Evolutionary conservation across 2,888 invertebrate genomes (phyloP), one percentile per base, ranked within the genome.

Genomic region (Nysson spinosus): DNA sequence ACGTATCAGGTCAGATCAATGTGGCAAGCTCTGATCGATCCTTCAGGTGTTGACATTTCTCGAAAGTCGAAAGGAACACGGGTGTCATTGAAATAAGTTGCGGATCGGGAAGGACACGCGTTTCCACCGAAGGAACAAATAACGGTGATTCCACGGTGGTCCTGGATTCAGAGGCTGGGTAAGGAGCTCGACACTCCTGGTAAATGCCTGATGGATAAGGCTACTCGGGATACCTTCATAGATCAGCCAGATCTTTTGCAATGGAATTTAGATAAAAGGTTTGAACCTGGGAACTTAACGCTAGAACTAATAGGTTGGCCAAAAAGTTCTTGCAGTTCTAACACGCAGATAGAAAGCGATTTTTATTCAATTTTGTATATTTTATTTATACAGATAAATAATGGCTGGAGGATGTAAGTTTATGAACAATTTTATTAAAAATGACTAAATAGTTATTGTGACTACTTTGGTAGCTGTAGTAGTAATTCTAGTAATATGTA

Each of bases 191-290:
- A 69, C 69, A 60, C 57, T 70, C 68, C 37, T 67, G 57, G 76
- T 72, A 75, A 75, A 75, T 72, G 75, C 57, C 61, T 81, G 79
- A 79, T 77, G 79, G 80, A 81, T 80, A 80, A 78, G 70, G 67
- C 75, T 73, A 75, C 80, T 79, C 69, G 63, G 77, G 60, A 68
- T 70, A 73, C 69, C 69, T 66, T 69, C 79, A 65, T 78, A 78
- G 71, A 80, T 74, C 74, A 75, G 68, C 28, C 50, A 54, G 60
- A 68, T 54, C 51, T 57, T 55, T 35, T 34, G 11, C 51, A 71
- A 60, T 52, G 52, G 51, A 64, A 56, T 40, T 51, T 49, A 60
- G 70, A 64, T 75, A 66, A 75, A 70, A 75, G 70, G 54, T 65
- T 60, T n/a, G n/a, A n/a, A n/a, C n/a, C n/a, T n/a, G n/a, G n/a